Percentiles rank a stretch among this genome's conserved stretches.
These are phyloP conservation scores for Theodoxus fluviatilis DNA, from an alignment of 2,888 invertebrate genomes.

Conservation along the genomic window DNA sequence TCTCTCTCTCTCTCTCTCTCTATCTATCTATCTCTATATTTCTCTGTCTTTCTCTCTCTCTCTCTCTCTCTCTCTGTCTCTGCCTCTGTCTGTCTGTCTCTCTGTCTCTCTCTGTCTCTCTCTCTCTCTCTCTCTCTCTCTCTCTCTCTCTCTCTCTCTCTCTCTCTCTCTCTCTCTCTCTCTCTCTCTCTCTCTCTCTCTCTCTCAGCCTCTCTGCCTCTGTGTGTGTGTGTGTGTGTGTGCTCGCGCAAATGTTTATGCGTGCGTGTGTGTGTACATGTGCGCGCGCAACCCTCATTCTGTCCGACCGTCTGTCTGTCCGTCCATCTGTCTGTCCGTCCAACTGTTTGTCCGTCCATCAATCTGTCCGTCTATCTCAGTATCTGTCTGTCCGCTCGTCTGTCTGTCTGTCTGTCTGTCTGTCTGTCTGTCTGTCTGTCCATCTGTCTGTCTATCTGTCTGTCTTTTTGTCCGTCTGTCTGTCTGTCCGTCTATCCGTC, in stretches of 20 bases:
- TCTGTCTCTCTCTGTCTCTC: neutral
- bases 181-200: constrained; percentile 24
- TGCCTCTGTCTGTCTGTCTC: neutral
- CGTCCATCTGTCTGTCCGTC: constrained; percentile 8
- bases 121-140: constrained; percentile 25
- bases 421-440: neutral
- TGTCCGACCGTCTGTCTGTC: neutral
- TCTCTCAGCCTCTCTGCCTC: neutral
- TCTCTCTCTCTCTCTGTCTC: constrained; percentile 1
- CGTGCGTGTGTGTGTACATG: no score
- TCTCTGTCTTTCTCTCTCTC: neutral
- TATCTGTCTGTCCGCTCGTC: neutral
- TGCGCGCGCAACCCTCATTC: no score
- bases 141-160: constrained; percentile 23
- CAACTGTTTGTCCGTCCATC: constrained; percentile 7
- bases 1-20: constrained; percentile 18
- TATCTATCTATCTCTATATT: constrained; percentile 22
- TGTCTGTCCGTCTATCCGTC: constrained; percentile 23
- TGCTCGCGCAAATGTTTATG: no score
- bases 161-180: constrained; percentile 22
- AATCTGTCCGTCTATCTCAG: neutral
- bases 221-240: neutral
- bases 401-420: neutral
- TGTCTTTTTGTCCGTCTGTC: constrained; percentile 15
- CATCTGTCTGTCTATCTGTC: neutral